A percentile compares a stretch with the other conserved stretches of the same genome.
These are phyloP conservation scores for Choristoneura rosaceana DNA, from an alignment of 2,888 invertebrate species.

Conservation along the genomic window DNA sequence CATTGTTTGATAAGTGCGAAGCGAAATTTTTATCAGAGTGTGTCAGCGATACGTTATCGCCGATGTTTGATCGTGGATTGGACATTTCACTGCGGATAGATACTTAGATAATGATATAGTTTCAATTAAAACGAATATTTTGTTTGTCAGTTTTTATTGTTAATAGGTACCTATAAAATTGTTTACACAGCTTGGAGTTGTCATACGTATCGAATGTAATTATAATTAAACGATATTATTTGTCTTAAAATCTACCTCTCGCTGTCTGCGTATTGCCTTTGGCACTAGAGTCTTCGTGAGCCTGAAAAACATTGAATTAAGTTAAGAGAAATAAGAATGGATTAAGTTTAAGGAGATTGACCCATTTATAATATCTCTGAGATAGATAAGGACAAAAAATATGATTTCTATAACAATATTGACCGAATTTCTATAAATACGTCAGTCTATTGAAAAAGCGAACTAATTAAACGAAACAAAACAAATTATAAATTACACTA, in stretches of 20 bases:
- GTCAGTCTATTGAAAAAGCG: too few relatives aligned
- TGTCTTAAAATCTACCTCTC: conserved; percentile 46
- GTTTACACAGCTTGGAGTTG: conserved; percentile 28
- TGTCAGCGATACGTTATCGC: conserved; percentile 60
- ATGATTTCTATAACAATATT: too few relatives aligned
- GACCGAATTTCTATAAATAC: too few relatives aligned
- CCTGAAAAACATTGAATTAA: conserved; percentile 42
- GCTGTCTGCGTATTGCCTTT: conserved; percentile 48
- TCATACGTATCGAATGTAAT: neutral
- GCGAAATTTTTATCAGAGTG: conserved; percentile 54
- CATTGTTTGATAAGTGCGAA: conserved; percentile 39
- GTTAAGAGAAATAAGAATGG: too few relatives aligned
- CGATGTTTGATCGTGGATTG: conserved; percentile 61
- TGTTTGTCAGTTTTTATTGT: conserved; percentile 30
- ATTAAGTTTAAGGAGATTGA: too few relatives aligned
- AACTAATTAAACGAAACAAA: too few relatives aligned
- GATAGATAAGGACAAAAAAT: too few relatives aligned
- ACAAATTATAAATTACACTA: too few relatives aligned
- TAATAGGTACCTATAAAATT: conserved; percentile 9
- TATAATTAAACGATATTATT: neutral
- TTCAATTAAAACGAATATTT: conserved; percentile 10
- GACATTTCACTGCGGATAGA: conserved; percentile 61
- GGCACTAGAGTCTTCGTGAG: conserved; percentile 50
- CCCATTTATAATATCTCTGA: too few relatives aligned
- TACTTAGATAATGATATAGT: neutral